These are phyloP conservation scores for Aleiodes sp. DNA, from an alignment of 1,140 invertebrate species.

Conservation along the genomic window DNA sequence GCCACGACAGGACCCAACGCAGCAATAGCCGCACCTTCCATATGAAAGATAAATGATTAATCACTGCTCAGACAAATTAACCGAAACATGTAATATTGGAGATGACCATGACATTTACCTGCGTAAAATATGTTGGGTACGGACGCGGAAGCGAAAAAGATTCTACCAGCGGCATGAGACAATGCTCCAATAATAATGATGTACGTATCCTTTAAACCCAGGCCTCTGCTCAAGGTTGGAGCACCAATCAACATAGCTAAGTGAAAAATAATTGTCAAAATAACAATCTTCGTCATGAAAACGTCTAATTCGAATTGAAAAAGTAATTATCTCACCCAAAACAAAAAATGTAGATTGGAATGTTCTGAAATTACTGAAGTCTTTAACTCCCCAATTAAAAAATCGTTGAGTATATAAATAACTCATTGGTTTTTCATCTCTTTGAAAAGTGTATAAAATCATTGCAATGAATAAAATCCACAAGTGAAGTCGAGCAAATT, in stretches of 20 bases:
- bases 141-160: conserved; percentile 72
- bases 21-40: conserved; percentile 71
- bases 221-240: conserved; percentile 73
- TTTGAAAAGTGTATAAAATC: conserved; percentile 80
- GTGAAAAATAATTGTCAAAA: conserved; percentile 33
- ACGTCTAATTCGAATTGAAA: conserved; percentile 3
- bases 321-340: conserved; percentile 54
- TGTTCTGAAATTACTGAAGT: conserved; percentile 75
- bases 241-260: conserved; percentile 72
- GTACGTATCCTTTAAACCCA: conserved; percentile 74
- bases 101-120: conserved; percentile 55
- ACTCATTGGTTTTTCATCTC: conserved; percentile 76
- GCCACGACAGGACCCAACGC: conserved; percentile 78
- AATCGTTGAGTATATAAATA: conserved; percentile 74
- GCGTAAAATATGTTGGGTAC: conserved; percentile 70
- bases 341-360: conserved; percentile 76
- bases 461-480: conserved; percentile 74
- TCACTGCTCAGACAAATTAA: neutral
- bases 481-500: conserved; percentile 70
- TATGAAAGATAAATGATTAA: conserved; percentile 19
- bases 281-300: neutral
- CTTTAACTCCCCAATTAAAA: conserved; percentile 73
- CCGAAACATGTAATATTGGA: neutral
- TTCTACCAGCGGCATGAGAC: conserved; percentile 73
- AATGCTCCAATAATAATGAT: conserved; percentile 76